Conservation (phyloP, 1,140 invertebrate genomes). For the Samia ricini region DNA sequence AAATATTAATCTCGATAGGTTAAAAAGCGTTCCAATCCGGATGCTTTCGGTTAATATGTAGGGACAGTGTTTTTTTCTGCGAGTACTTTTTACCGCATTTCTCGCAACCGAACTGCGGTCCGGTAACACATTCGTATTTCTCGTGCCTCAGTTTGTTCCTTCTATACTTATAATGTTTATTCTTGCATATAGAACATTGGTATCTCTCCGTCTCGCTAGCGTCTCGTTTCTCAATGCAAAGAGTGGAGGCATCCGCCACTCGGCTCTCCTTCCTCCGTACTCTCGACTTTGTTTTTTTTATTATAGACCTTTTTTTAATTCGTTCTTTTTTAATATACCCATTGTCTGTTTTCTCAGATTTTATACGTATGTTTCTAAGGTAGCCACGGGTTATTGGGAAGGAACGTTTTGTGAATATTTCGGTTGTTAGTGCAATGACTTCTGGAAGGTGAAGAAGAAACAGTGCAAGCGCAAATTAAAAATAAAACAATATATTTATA, state of each 20-base stretch:
- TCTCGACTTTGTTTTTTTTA: conserved; percentile 20
- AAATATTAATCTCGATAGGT: conserved; percentile 11
- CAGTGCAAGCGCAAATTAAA: conserved; percentile 63
- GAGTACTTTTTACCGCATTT: conserved; percentile 62
- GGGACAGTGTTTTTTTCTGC: conserved; percentile 71
- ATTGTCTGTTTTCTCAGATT: conserved; percentile 9
- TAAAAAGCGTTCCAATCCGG: conserved; percentile 17
- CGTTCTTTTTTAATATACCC: conserved; percentile 12
- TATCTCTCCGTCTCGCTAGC: conserved; percentile 36
- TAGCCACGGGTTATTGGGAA: conserved; percentile 67
- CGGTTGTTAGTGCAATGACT: conserved; percentile 40
- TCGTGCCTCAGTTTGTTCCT: conserved; percentile 69
- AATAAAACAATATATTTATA: conserved; percentile 33
- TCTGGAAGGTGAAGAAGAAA: conserved; percentile 72
- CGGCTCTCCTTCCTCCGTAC: conserved; percentile 3
- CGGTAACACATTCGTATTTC: conserved; percentile 72
- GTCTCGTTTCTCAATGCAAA: conserved; percentile 11
- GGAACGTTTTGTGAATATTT: conserved; percentile 58
- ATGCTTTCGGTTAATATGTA: conserved; percentile 71
- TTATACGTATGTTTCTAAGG: conserved; percentile 40
- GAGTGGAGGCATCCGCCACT: no score
- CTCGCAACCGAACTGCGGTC: conserved; percentile 72
- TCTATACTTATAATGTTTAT: conserved; percentile 65
- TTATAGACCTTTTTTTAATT: conserved; percentile 26
- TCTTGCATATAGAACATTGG: conserved; percentile 64